Percentiles rank a stretch among this genome's conserved stretches.
These are phyloP conservation scores for Micrasema longulum DNA, from an alignment of 1,140 invertebrate genomes.

Conservation along the genomic window DNA sequence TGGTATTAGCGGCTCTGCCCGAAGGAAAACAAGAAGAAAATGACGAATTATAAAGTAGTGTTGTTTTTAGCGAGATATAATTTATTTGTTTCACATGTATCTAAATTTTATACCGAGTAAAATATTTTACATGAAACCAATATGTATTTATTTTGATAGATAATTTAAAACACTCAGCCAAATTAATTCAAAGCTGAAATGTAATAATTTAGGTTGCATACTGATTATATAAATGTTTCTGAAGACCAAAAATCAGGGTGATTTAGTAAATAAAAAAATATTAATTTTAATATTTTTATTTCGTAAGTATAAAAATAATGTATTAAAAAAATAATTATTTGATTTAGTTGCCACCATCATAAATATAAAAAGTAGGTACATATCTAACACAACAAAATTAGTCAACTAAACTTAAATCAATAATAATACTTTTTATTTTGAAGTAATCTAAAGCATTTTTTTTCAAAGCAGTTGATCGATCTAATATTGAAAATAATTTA, in stretches of 20 bases:
- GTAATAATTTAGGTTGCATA: too few relatives aligned
- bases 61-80: too few relatives aligned
- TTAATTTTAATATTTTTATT: too few relatives aligned
- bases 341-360: too few relatives aligned
- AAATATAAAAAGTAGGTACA: not conserved
- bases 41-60: conserved; percentile 17
- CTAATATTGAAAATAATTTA: not conserved
- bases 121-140: not conserved
- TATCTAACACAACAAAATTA: not conserved
- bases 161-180: too few relatives aligned
- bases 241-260: too few relatives aligned
- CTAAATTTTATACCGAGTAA: not conserved
- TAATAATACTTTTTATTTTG: not conserved
- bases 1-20: not conserved
- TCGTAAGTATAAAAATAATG: too few relatives aligned
- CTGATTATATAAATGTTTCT: too few relatives aligned
- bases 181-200: too few relatives aligned
- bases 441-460: not conserved
- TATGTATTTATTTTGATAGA: too few relatives aligned
- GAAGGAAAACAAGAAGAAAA: conserved; percentile 45
- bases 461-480: not conserved
- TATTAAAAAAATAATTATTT: too few relatives aligned
- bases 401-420: not conserved
- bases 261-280: too few relatives aligned
- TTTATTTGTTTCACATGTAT: not conserved